phyloP scores from a whole-genome alignment of 2,888 invertebrate genomes.

The Meloe dianella region DNA sequence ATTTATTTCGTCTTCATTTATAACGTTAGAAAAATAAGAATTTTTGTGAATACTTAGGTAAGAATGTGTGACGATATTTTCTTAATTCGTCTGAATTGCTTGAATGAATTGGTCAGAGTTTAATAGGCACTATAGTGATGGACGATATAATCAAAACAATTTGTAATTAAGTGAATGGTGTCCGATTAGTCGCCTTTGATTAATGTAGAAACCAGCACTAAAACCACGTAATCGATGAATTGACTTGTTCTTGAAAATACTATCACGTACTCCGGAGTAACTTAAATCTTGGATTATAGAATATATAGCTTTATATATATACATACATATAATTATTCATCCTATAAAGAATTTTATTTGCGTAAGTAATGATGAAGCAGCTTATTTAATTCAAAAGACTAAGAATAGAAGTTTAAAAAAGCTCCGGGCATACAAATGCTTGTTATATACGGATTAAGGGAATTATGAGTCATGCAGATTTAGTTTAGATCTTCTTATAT shows the following conservation, averaged over 20 bases:
- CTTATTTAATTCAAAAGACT: conserved; percentile 54
- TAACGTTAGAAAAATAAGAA: no score
- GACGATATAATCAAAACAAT: conserved; percentile 9
- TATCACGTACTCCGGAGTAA: not conserved
- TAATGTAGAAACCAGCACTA: conserved; percentile 3
- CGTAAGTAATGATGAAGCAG: conserved; percentile 46
- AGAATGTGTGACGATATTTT: not conserved
- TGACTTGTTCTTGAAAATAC: conserved; percentile 2
- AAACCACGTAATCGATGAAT: conserved; percentile 9
- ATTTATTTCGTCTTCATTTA: no score
- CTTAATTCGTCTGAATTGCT: conserved; percentile 1
- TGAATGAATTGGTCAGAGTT: conserved; percentile 10
- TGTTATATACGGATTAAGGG: conserved; percentile 60
- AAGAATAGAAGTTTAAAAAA: conserved; percentile 50
- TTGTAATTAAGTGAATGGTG: conserved; percentile 4
- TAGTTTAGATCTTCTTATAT: conserved; percentile 56
- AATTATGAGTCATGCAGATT: conserved; percentile 59
- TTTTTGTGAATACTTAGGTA: not conserved
- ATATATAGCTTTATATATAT: conserved; percentile 11
- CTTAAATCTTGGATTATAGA: conserved; percentile 7
- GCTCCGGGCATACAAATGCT: conserved; percentile 51
- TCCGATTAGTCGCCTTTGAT: conserved; percentile 9
- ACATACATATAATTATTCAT: conserved; percentile 40
- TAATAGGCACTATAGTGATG: conserved; percentile 4
- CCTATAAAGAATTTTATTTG: conserved; percentile 48